Conservation (phyloP, 2,888 invertebrate species). For the Acronicta psi region DNA sequence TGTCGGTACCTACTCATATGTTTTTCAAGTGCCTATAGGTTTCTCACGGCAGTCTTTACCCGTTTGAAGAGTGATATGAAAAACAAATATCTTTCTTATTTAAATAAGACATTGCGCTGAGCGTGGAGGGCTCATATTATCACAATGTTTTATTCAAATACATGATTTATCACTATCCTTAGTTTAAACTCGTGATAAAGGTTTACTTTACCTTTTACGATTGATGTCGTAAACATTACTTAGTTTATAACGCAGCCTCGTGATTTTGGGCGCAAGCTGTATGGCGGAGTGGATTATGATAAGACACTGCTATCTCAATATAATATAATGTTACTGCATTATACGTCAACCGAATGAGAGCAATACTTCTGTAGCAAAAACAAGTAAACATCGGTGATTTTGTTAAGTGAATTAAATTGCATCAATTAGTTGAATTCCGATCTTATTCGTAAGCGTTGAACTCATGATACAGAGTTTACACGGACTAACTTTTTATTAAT, state of each 20-base stretch:
- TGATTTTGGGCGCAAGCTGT: conserved; percentile 6
- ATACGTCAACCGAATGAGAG: neutral
- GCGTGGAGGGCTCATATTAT: conserved; percentile 27
- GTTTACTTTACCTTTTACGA: conserved; percentile 10
- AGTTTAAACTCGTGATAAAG: conserved; percentile 23
- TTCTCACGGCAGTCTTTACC: conserved; percentile 29
- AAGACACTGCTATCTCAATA: neutral
- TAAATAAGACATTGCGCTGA: conserved; percentile 10
- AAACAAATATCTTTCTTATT: conserved; percentile 25
- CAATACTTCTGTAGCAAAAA: neutral
- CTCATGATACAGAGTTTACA: neutral
- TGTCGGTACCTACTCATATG: neutral
- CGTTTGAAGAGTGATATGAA: conserved; percentile 33
- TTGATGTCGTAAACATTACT: neutral
- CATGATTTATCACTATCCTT: conserved; percentile 21
- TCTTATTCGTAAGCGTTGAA: conserved; percentile 8
- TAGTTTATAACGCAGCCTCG: conserved; percentile 1
- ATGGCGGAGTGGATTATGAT: conserved; percentile 1
- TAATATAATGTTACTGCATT: no score
- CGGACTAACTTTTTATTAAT: neutral
- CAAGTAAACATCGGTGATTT: conserved; percentile 26
- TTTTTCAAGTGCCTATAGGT: conserved; percentile 5
- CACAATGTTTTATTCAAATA: conserved; percentile 36
- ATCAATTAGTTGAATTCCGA: conserved; percentile 41
- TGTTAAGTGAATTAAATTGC: conserved; percentile 37